Conservation (phyloP, 35 echinoderm and acorn worm genomes). For the Diadema setosum region DNA sequence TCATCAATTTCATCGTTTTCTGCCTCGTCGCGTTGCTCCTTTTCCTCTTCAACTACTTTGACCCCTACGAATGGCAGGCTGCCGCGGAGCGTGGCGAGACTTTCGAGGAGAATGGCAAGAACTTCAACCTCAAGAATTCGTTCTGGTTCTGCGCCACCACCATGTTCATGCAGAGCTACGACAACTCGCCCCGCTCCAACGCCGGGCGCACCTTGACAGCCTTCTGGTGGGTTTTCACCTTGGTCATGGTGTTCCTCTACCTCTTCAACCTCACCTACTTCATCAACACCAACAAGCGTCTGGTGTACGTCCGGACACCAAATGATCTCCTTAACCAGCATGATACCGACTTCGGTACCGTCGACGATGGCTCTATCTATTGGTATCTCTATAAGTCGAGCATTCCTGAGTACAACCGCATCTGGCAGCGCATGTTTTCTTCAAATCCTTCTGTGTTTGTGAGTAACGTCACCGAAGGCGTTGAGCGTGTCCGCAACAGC, state of each 20-base stretch:
- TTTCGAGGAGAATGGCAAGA: constrained; percentile 74
- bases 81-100: constrained; percentile 71
- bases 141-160: constrained; percentile 88
- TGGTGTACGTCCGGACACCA: constrained; percentile 50
- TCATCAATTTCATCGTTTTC: constrained; percentile 80
- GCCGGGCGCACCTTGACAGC: constrained; percentile 70
- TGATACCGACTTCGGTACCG: constrained; percentile 71
- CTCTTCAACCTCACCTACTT: constrained; percentile 86
- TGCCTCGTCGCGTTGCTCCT: constrained; percentile 61
- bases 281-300: constrained; percentile 78
- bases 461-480: constrained; percentile 42
- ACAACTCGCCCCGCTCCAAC: constrained; percentile 78
- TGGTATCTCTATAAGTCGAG: constrained; percentile 81
- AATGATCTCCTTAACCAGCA: constrained; percentile 68
- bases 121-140: constrained; percentile 92
- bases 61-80: constrained; percentile 93
- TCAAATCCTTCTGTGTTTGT: constrained; percentile 62
- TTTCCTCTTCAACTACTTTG: constrained; percentile 76
- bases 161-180: constrained; percentile 90
- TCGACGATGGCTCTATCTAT: constrained; percentile 78
- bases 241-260: constrained; percentile 96
- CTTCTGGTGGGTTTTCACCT: constrained; percentile 95
- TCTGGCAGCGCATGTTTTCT: constrained; percentile 75
- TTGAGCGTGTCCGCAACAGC: constrained; percentile 46
- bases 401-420: constrained; percentile 74